These are phyloP conservation scores for Drosophila nigromelanica DNA, from an alignment of 1,140 invertebrate species.

Conservation along the genomic window DNA sequence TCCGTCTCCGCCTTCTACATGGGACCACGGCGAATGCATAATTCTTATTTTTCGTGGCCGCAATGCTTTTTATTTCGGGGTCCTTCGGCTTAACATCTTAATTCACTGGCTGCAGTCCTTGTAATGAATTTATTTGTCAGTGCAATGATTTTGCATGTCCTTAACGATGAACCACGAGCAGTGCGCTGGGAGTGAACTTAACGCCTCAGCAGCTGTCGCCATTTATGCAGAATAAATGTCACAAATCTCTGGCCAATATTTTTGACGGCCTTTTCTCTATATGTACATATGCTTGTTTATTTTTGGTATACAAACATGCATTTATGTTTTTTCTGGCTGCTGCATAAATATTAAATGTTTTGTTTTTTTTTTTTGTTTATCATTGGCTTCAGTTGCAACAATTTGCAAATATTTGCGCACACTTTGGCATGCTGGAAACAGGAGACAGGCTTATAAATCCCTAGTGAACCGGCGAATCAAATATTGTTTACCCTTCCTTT, in stretches of 20 bases:
- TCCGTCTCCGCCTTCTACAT: background rate
- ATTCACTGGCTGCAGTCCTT: slow-evolving; percentile 56
- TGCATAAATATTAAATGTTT: slow-evolving; percentile 59
- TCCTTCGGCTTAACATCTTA: slow-evolving; percentile 53
- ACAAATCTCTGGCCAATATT: slow-evolving; percentile 35
- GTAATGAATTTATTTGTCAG: slow-evolving; percentile 78
- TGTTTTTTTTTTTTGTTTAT: slow-evolving; percentile 13
- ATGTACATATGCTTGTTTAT: slow-evolving; percentile 1
- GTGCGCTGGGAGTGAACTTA: slow-evolving; percentile 8
- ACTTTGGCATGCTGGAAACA: slow-evolving; percentile 43
- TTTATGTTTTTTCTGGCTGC: slow-evolving; percentile 5
- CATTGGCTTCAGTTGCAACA: slow-evolving; percentile 38
- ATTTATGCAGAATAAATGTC: slow-evolving; percentile 28
- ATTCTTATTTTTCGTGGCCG: slow-evolving; percentile 62
- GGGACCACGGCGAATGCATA: slow-evolving; percentile 57
- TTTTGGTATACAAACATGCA: background rate
- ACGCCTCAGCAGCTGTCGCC: slow-evolving; percentile 24
- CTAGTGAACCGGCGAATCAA: slow-evolving; percentile 17
- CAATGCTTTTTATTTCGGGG: slow-evolving; percentile 13
- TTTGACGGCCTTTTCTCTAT: slow-evolving; percentile 28
- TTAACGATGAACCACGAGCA: slow-evolving; percentile 1
- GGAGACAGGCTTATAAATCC: slow-evolving; percentile 32
- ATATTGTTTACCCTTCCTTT: slow-evolving; percentile 4
- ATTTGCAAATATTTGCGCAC: slow-evolving; percentile 65
- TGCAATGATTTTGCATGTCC: slow-evolving; percentile 42